These are phyloP conservation scores for Magallana gigas DNA, from an alignment of 1,140 invertebrate species.

Conservation along the genomic window DNA sequence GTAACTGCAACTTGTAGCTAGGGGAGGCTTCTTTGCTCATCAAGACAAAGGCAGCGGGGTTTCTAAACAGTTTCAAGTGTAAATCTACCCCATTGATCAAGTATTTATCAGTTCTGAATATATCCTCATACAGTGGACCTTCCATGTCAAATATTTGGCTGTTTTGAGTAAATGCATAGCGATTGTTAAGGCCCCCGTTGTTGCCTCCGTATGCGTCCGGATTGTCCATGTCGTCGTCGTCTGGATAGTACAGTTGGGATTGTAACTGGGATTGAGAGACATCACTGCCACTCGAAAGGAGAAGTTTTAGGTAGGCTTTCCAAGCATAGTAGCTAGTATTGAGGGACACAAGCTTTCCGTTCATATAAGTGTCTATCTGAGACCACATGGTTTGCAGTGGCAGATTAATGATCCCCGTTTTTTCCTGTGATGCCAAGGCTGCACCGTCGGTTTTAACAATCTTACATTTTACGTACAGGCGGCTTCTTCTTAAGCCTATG, in stretches of 20 bases:
- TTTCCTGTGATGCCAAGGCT: conserved; percentile 39
- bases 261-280: conserved; percentile 38
- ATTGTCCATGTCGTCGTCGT: conserved; percentile 24
- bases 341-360: conserved; percentile 42
- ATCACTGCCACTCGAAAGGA: conserved; percentile 39
- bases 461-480: conserved; percentile 42
- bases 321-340: conserved; percentile 47
- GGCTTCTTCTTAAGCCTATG: conserved; percentile 48
- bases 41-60: conserved; percentile 43
- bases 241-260: conserved; percentile 17
- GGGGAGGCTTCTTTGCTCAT: conserved; percentile 44
- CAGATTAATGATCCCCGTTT: conserved; percentile 46
- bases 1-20: conserved; percentile 32
- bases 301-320: conserved; percentile 45
- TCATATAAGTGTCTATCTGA: conserved; percentile 50
- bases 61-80: conserved; percentile 50
- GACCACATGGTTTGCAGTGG: conserved; percentile 43
- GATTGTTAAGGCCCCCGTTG: conserved; percentile 4
- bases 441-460: conserved; percentile 45
- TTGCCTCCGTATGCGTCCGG: conserved; percentile 4
- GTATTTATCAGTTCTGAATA: conserved; percentile 46
- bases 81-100: conserved; percentile 52
- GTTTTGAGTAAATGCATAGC: conserved; percentile 36
- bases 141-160: conserved; percentile 49
- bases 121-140: conserved; percentile 51